phyloP scores from a whole-genome alignment of 2,797 vertebrate genomes.

The Scleropages formosus region DNA sequence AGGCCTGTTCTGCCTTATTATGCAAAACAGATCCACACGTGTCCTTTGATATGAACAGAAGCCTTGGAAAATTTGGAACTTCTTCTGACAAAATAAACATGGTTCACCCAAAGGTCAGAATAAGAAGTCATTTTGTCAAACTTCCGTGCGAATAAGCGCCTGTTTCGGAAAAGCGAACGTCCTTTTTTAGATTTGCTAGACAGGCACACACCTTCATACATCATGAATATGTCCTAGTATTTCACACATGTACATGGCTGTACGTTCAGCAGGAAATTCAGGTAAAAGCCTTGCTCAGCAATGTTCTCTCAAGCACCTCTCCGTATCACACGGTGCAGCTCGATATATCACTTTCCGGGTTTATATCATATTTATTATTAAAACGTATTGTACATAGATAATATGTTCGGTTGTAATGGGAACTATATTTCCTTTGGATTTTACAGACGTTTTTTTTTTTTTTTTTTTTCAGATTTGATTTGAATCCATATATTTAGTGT shows the following conservation, averaged over 20 bases:
- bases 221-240: neutral
- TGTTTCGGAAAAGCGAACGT: neutral
- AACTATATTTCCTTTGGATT: neutral
- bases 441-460: neutral
- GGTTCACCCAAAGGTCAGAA: conserved; percentile 59
- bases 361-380: neutral
- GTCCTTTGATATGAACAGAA: conserved; percentile 63
- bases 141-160: neutral
- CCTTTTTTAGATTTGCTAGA: neutral
- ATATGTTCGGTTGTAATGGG: neutral
- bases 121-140: conserved; percentile 9
- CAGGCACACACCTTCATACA: neutral
- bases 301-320: neutral
- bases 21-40: conserved; percentile 59
- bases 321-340: neutral
- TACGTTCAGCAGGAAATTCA: neutral
- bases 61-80: conserved; percentile 39
- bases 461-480: no score
- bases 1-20: conserved; percentile 56
- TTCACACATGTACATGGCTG: neutral
- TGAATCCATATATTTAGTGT: no score
- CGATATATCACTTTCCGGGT: neutral
- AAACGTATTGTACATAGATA: neutral
- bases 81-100: conserved; percentile 56
- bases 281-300: neutral